A percentile compares a stretch with the other conserved stretches of the same genome.
Conservation (phyloP, 2,113 vertebrate genomes). For the Pleuronectes platessa region DNA sequence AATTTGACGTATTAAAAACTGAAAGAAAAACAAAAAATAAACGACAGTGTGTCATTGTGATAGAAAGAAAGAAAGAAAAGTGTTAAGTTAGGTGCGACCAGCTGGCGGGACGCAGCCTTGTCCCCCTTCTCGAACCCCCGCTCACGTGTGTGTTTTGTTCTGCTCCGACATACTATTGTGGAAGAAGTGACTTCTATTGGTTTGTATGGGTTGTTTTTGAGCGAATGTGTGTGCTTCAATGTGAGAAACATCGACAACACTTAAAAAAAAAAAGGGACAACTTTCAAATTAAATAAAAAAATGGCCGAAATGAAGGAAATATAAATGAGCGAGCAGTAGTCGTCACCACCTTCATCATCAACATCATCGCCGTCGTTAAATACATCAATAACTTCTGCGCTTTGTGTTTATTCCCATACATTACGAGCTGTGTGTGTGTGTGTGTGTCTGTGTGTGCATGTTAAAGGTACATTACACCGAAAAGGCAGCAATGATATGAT, state of each 20-base stretch:
- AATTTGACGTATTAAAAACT: conserved; percentile 68
- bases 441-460: conserved; percentile 22
- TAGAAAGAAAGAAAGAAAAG: conserved; percentile 61
- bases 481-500: conserved; percentile 76
- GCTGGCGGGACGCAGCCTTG: conserved; percentile 25
- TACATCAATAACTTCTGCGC: conserved; percentile 32
- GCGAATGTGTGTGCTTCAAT: conserved; percentile 21
- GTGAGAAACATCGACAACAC: conserved; percentile 27
- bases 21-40: conserved; percentile 45
- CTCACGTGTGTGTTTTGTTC: conserved; percentile 13
- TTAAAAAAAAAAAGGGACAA: not conserved
- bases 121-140: conserved; percentile 17
- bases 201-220: not conserved
- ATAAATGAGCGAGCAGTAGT: conserved; percentile 52
- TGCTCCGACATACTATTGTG: conserved; percentile 31
- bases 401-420: conserved; percentile 10
- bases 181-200: conserved; percentile 27
- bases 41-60: conserved; percentile 67
- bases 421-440: conserved; percentile 3
- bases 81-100: conserved; percentile 62
- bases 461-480: conserved; percentile 62
- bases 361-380: conserved; percentile 9
- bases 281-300: not conserved
- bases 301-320: conserved; percentile 16
- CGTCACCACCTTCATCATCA: conserved; percentile 31